These are phyloP conservation scores for Parnassius orleans DNA, from an alignment of 2,888 invertebrate species.

Conservation along the genomic window DNA sequence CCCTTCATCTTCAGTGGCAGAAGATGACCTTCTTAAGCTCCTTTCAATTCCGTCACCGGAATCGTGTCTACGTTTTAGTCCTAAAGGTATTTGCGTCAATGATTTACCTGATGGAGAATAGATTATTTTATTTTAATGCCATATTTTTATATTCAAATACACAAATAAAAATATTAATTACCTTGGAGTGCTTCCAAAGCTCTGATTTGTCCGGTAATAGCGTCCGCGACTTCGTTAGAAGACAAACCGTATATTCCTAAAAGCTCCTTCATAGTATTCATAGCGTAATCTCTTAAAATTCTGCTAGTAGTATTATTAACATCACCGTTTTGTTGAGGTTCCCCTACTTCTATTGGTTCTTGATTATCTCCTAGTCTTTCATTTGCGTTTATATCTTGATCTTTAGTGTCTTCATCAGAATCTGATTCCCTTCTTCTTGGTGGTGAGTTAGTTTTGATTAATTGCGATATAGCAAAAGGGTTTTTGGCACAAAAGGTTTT, in stretches of 20 bases:
- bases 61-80: slow-evolving; percentile 68
- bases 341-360: slow-evolving; percentile 56
- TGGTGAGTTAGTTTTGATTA: slow-evolving; percentile 78
- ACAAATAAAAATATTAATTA: slow-evolving; percentile 50
- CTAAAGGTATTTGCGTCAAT: slow-evolving; percentile 68
- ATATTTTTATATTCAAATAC: neutral
- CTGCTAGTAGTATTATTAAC: slow-evolving; percentile 76
- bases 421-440: slow-evolving; percentile 77
- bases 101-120: slow-evolving; percentile 56
- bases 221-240: slow-evolving; percentile 85
- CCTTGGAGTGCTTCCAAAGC: slow-evolving; percentile 87
- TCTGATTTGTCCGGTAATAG: slow-evolving; percentile 83
- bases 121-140: neutral
- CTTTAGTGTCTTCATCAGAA: slow-evolving; percentile 73
- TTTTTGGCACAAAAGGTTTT: slow-evolving; percentile 80
- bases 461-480: slow-evolving; percentile 79
- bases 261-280: slow-evolving; percentile 89
- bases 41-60: slow-evolving; percentile 67
- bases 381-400: slow-evolving; percentile 74
- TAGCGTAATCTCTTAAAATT: slow-evolving; percentile 88
- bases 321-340: slow-evolving; percentile 67
- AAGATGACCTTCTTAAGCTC: slow-evolving; percentile 66
- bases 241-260: slow-evolving; percentile 88
- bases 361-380: slow-evolving; percentile 64
- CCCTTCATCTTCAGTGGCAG: slow-evolving; percentile 75